Evolutionary conservation across 1,140 invertebrate genomes (phyloP), one percentile per base, ranked within the genome.

Genomic region (Latrodectus geometricus): DNA sequence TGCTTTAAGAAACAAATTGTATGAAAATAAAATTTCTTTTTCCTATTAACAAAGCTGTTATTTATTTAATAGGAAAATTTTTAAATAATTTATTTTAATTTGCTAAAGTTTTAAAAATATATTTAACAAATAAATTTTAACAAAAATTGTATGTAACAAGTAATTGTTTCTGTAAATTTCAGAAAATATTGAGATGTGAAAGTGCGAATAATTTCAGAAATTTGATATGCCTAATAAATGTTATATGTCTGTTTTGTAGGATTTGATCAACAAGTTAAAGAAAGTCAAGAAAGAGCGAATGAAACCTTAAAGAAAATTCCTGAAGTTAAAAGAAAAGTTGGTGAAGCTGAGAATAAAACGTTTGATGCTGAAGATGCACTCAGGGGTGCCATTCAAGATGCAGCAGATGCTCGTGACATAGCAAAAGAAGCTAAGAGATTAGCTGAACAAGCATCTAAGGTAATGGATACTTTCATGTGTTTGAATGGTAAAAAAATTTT

Each of bases 191-290:
- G 2, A 35, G 1, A 1, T 35, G 35, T n/a, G 35, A 5, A 35
- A 5, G 1, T 35, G 35, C 5, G 5, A 1, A 35, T 35, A 3
- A 1, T 35, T 35, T 35, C 5, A 5, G 35, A 5, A n/a, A n/a
- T n/a, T n/a, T n/a, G n/a, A n/a, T n/a, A n/a, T n/a, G n/a, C n/a
- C n/a, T n/a, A n/a, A n/a, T n/a, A 35, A 35, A 35, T 35, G 1
- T 35, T 3, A 35, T 35, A 5, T 35, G 1, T 35, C 35, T 35
- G 35, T 35, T 35, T 35, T 35, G 35, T 89, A 95, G 97, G 95
- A 90, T 99, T 98, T 92, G 96, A 98, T 90, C 93, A 95, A 68
- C 94, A 97, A 91, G 96, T 98, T 3, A 93, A 96, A 88, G 94
- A 94, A 69, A 97, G 95, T 85, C 94, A 95, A 70, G 91, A 92